These are phyloP conservation scores for Drosophila sp. DNA, from an alignment of 1,140 invertebrate species.

Conservation along the genomic window DNA sequence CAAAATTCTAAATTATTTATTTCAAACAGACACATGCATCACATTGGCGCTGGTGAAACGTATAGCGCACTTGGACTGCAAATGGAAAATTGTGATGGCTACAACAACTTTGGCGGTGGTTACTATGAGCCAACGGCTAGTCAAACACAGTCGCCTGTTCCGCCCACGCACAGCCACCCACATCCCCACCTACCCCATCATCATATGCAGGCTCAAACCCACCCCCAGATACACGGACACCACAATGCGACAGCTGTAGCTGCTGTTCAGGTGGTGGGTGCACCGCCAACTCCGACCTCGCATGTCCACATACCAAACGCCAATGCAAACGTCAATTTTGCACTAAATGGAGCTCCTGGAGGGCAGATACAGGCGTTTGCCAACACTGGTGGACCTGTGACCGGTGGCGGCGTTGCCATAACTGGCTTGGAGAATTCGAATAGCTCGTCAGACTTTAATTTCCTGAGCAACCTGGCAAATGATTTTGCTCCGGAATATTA, in stretches of 20 bases:
- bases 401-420: constrained; percentile 55
- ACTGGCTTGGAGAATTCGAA: constrained; percentile 90
- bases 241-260: constrained; percentile 76
- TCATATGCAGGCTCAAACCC: constrained; percentile 85
- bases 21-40: constrained; percentile 64
- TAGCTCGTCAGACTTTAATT: constrained; percentile 96
- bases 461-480: constrained; percentile 94
- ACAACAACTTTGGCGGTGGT: constrained; percentile 68
- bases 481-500: constrained; percentile 96
- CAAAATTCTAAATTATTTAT: not conserved
- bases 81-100: constrained; percentile 83
- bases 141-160: constrained; percentile 64
- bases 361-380: constrained; percentile 61
- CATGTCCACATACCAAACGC: constrained; percentile 49
- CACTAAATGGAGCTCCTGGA: constrained; percentile 59
- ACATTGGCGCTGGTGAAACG: constrained; percentile 70
- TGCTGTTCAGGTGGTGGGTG: constrained; percentile 43
- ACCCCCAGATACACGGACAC: constrained; percentile 84
- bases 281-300: constrained; percentile 48
- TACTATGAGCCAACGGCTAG: constrained; percentile 61
- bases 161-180: constrained; percentile 70
- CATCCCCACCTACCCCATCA: constrained; percentile 85
- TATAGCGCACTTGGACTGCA: constrained; percentile 80
- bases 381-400: constrained; percentile 40
- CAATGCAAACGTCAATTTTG: constrained; percentile 48